phyloP scores from a whole-genome alignment of 92 coral and sea anemone genomes.

The Ricordea florida region DNA sequence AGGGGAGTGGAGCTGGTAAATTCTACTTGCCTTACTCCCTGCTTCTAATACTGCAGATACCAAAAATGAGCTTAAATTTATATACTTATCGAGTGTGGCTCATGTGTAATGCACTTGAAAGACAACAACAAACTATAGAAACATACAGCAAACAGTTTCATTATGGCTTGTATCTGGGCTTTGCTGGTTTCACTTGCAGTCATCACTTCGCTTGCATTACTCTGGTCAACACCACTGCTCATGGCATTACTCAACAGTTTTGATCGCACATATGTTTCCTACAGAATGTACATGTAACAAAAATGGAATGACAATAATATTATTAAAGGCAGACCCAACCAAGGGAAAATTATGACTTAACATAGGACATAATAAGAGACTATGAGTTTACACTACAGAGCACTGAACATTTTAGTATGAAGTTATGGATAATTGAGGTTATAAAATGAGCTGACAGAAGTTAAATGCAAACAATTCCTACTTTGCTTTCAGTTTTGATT shows the following conservation, averaged over 20 bases:
- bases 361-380: too few relatives aligned
- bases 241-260: slow-evolving; percentile 58
- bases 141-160: slow-evolving; percentile 97
- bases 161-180: slow-evolving; percentile 74
- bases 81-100: too few relatives aligned
- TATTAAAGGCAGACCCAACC: too few relatives aligned
- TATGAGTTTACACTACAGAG: too few relatives aligned
- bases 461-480: background rate
- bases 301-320: background rate
- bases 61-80: too few relatives aligned
- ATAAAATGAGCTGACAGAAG: too few relatives aligned
- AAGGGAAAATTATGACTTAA: too few relatives aligned
- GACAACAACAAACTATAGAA: background rate
- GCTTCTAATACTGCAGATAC: too few relatives aligned
- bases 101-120: too few relatives aligned
- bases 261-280: slow-evolving; percentile 87
- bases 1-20: too few relatives aligned
- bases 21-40: too few relatives aligned
- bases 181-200: slow-evolving; percentile 69
- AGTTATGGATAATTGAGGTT: background rate
- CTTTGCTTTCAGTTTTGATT: background rate
- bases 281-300: background rate
- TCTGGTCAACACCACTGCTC: slow-evolving; percentile 49
- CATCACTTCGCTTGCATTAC: slow-evolving; percentile 45
- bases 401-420: background rate